Evolutionary conservation across 1,140 invertebrate species (phyloP).

Genomic region (Atta colombica): DNA sequence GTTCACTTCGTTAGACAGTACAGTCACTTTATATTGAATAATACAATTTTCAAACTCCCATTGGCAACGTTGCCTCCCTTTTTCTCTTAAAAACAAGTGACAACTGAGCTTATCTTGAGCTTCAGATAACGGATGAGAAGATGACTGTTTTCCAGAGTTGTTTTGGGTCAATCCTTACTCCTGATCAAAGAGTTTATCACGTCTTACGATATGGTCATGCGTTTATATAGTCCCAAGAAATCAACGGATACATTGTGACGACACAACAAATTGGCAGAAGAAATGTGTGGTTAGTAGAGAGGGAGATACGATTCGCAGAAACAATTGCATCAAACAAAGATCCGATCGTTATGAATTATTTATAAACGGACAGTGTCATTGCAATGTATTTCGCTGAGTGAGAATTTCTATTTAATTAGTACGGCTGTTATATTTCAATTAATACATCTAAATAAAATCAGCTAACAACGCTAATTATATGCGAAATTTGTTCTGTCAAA

Average conservation of each 20-base stretch:
- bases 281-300: not conserved
- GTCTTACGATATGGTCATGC: not conserved
- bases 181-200: conserved; percentile 37
- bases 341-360: not conserved
- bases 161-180: conserved; percentile 62
- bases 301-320: conserved; percentile 25
- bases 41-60: not conserved
- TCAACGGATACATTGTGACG: not conserved
- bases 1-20: not conserved
- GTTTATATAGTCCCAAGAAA: conserved; percentile 34
- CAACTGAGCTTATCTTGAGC: not conserved
- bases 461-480: not conserved
- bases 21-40: conserved; percentile 25
- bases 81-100: not conserved
- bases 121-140: conserved; percentile 5
- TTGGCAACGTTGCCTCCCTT: not conserved
- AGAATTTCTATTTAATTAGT: not conserved
- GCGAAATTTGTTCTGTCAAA: no score
- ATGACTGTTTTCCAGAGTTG: conserved; percentile 46
- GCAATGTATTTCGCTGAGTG: not conserved
- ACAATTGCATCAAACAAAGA: conserved; percentile 25
- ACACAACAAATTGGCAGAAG: conserved; percentile 23
- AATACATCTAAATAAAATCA: not conserved
- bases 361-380: not conserved
- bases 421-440: not conserved